phyloP scores from a whole-genome alignment of 2,113 vertebrate genomes.

The Pelecanoides urinatrix region DNA sequence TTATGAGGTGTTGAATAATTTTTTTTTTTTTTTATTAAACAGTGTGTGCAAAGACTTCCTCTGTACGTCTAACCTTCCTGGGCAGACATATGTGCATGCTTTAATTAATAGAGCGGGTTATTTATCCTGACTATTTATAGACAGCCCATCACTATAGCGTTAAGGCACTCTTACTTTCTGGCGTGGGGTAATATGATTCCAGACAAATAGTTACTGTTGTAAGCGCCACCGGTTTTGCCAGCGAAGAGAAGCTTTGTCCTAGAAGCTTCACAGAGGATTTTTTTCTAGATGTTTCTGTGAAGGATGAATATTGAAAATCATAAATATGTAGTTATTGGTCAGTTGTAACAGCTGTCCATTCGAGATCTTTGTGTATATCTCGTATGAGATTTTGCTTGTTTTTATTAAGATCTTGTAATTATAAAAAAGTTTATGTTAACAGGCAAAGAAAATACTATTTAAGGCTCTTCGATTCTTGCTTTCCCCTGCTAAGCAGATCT shows the following conservation, averaged over 20 bases:
- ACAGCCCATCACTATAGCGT: not conserved
- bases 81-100: not conserved
- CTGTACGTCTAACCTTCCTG: not conserved
- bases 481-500: not conserved
- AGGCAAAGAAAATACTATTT: not conserved
- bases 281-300: conserved; percentile 11
- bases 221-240: not conserved
- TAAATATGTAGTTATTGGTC: not conserved
- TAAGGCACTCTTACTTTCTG: not conserved
- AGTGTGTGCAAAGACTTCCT: not conserved
- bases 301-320: not conserved
- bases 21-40: not conserved
- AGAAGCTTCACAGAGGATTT: not conserved
- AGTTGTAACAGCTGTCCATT: rapidly evolving
- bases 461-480: not conserved
- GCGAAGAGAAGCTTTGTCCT: not conserved
- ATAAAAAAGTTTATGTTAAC: not conserved
- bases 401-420: not conserved
- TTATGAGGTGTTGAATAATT: not conserved
- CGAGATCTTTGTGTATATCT: rapidly evolving
- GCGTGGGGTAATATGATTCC: not conserved
- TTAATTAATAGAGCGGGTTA: not conserved
- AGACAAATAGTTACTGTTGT: not conserved
- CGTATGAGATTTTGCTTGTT: too few relatives aligned
- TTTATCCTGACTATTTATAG: not conserved